Evolutionary conservation across 2,797 vertebrate species (phyloP).

Genomic region (Protonibea diacanthus): DNA sequence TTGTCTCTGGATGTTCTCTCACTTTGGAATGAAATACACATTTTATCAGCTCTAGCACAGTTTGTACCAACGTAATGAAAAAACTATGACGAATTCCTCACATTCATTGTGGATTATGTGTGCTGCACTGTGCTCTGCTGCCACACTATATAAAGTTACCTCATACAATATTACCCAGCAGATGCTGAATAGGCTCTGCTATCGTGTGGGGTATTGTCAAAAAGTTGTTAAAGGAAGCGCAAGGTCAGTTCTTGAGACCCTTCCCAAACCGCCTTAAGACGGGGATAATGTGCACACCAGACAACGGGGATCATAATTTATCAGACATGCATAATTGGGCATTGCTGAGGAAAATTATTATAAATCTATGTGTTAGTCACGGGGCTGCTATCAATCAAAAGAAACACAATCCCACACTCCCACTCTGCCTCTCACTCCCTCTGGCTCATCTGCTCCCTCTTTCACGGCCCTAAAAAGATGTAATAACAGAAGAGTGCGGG

Average conservation of each 20-base stretch:
- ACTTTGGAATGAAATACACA: slow-evolving; percentile 56
- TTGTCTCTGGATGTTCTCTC: slow-evolving; percentile 65
- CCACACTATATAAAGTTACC: slow-evolving; percentile 24
- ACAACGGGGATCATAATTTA: slow-evolving; percentile 72
- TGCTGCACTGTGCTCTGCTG: neutral
- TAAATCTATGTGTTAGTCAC: slow-evolving; percentile 83
- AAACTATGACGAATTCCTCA: slow-evolving; percentile 28
- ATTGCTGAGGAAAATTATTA: slow-evolving; percentile 75
- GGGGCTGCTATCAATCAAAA: slow-evolving; percentile 78
- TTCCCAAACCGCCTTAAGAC: slow-evolving; percentile 48
- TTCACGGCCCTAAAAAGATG: slow-evolving; percentile 83
- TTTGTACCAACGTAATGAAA: slow-evolving; percentile 11
- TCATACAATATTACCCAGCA: neutral
- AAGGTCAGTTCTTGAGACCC: slow-evolving; percentile 48
- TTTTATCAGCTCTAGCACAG: slow-evolving; percentile 53
- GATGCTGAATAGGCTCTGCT: slow-evolving; percentile 5
- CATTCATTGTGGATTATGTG: slow-evolving; percentile 26
- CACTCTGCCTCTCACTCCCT: slow-evolving; percentile 60
- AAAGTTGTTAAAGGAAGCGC: slow-evolving; percentile 45
- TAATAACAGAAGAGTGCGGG: slow-evolving; percentile 83
- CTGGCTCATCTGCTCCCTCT: slow-evolving; percentile 79
- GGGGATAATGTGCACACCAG: slow-evolving; percentile 38
- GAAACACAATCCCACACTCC: slow-evolving; percentile 77
- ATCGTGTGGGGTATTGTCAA: slow-evolving; percentile 38
- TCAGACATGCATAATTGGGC: slow-evolving; percentile 75